These are phyloP conservation scores for Caenorhabditis sp. DNA, from an alignment of 2,888 invertebrate species.

Conservation along the genomic window DNA sequence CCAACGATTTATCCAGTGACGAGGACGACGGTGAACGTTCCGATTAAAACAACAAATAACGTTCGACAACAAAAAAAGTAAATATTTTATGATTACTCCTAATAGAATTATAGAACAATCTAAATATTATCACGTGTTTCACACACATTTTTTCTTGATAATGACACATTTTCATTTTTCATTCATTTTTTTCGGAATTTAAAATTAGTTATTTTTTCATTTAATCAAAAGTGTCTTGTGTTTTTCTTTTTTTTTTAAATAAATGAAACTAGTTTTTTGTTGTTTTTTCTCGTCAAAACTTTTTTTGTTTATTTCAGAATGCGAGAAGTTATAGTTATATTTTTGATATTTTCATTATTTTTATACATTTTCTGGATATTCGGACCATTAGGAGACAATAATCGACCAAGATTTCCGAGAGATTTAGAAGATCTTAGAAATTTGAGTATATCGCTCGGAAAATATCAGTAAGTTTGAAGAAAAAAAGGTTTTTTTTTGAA, in stretches of 20 bases:
- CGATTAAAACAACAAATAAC: constrained; percentile 33
- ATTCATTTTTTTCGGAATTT: not conserved
- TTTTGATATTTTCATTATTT: constrained; percentile 11
- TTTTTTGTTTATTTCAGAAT: no score
- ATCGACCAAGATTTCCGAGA: constrained; percentile 14
- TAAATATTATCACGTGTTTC: not conserved
- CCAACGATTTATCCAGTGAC: constrained; percentile 45
- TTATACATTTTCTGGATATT: constrained; percentile 28
- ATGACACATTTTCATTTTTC: not conserved
- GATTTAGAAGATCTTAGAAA: constrained; percentile 26
- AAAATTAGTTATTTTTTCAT: not conserved
- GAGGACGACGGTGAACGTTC: constrained; percentile 60
- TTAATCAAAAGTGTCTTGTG: not conserved
- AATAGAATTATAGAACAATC: no score
- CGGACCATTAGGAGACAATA: constrained; percentile 25
- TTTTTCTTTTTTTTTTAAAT: constrained; percentile 3
- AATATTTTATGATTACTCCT: no score
- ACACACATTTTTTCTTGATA: not conserved
- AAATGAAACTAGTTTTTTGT: not conserved
- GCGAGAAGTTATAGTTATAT: constrained; percentile 1
- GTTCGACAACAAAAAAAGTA: not conserved
- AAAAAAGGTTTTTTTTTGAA: not conserved
- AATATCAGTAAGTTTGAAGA: constrained; percentile 15
- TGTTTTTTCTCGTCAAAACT: not conserved
- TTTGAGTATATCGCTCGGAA: constrained; percentile 6